Percentiles rank a stretch among this genome's conserved stretches.
These are phyloP conservation scores for Drosophila nebulosa DNA, from an alignment of 1,140 invertebrate species.

Conservation along the genomic window DNA sequence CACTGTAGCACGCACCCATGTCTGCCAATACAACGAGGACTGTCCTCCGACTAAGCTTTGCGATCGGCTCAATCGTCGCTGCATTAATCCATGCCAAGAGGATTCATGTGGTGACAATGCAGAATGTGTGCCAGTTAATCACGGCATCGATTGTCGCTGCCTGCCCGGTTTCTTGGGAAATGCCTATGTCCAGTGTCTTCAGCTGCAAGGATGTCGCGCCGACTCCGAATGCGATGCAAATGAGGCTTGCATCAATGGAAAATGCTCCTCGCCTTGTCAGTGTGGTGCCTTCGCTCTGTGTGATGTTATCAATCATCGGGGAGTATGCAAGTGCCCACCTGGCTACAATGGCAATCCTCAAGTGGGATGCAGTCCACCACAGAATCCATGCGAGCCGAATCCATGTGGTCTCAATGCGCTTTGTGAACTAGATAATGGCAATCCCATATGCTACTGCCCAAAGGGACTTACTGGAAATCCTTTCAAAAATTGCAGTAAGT, in stretches of 20 bases:
- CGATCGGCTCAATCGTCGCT: constrained; percentile 90
- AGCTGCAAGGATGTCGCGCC: constrained; percentile 85
- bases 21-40: constrained; percentile 95
- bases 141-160: constrained; percentile 90
- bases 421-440: constrained; percentile 92
- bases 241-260: constrained; percentile 88
- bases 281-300: constrained; percentile 90
- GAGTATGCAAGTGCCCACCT: constrained; percentile 88
- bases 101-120: constrained; percentile 93
- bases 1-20: constrained; percentile 83
- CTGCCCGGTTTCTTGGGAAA: constrained; percentile 89
- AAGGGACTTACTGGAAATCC: constrained; percentile 95
- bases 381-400: constrained; percentile 90
- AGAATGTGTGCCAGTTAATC: constrained; percentile 89
- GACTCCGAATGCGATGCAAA: constrained; percentile 86
- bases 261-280: constrained; percentile 88
- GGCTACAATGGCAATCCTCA: constrained; percentile 88
- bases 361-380: constrained; percentile 83
- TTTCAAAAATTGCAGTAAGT: constrained; percentile 94
- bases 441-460: constrained; percentile 93
- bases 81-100: constrained; percentile 91
- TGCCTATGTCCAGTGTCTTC: constrained; percentile 87
- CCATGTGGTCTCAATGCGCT: constrained; percentile 92
- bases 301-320: constrained; percentile 87
- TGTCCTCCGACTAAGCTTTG: constrained; percentile 91